Percentiles rank a stretch among this genome's conserved stretches.
Conservation (phyloP, 2,888 invertebrate species). For the Himalopsyche tibetana region DNA sequence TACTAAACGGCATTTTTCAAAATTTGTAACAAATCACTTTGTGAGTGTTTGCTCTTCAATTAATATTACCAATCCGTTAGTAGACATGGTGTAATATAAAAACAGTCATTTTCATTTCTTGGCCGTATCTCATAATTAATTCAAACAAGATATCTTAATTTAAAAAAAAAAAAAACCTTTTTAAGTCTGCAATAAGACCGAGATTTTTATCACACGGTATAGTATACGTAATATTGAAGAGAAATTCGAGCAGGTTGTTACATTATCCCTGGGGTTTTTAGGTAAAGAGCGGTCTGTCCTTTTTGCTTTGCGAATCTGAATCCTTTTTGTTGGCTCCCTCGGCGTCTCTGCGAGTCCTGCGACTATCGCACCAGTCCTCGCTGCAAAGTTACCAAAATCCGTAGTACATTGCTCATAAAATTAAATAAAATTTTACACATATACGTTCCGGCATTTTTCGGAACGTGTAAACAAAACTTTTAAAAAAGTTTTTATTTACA, state of each 20-base stretch:
- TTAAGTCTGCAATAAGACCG: neutral
- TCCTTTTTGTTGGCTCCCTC: conserved; percentile 26
- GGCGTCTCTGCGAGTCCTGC: neutral
- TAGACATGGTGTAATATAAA: too few relatives aligned
- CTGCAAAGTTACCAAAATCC: neutral
- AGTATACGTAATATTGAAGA: neutral
- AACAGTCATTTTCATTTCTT: too few relatives aligned
- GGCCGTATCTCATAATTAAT: too few relatives aligned
- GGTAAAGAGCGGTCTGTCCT: conserved; percentile 30
- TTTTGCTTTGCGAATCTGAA: conserved; percentile 22
- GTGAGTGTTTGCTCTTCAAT: too few relatives aligned
- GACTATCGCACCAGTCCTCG: neutral
- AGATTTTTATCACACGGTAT: neutral
- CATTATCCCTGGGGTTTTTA: conserved; percentile 18
- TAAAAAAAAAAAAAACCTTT: too few relatives aligned
- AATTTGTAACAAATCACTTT: too few relatives aligned
- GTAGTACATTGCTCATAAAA: neutral
- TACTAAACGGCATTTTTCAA: too few relatives aligned
- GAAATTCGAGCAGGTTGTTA: conserved; percentile 7
- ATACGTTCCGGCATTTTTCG: neutral
- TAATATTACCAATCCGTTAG: too few relatives aligned
- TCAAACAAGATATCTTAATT: too few relatives aligned
- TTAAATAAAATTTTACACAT: neutral
- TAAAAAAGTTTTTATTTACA: too few relatives aligned
- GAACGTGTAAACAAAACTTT: too few relatives aligned